Evolutionary conservation across 2,888 invertebrate species (phyloP).

Genomic region (Dermolepida albohirtum): DNA sequence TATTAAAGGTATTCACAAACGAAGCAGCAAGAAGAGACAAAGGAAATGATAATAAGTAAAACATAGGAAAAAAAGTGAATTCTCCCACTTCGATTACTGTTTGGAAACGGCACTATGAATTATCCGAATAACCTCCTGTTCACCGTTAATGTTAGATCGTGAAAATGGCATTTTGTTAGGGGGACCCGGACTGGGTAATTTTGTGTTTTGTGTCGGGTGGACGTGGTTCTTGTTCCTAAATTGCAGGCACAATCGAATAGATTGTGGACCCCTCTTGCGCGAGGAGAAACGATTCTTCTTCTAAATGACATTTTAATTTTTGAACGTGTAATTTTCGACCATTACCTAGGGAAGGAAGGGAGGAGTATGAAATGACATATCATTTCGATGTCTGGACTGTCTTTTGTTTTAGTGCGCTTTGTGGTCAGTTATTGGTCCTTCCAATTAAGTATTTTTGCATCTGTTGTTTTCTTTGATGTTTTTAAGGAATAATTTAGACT

Average conservation of each 20-base stretch:
- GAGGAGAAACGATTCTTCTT: constrained; percentile 16
- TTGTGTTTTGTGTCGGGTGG: no score
- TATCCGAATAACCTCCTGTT: constrained; percentile 54
- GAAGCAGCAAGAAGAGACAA: neutral
- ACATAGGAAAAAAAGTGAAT: neutral
- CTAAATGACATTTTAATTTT: constrained; percentile 62
- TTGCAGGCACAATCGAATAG: no score
- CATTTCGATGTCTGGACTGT: no score
- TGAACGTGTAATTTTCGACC: constrained; percentile 55
- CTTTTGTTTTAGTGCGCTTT: no score
- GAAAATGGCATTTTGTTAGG: constrained; percentile 61
- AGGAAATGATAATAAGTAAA: constrained; percentile 9
- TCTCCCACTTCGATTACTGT: neutral
- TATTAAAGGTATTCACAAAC: constrained; percentile 32
- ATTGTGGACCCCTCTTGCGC: no score
- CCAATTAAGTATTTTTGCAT: no score
- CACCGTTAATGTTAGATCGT: constrained; percentile 61
- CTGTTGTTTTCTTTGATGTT: no score
- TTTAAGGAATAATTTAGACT: no score
- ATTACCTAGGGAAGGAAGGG: constrained; percentile 43
- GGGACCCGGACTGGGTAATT: constrained; percentile 24
- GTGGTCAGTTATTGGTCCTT: no score
- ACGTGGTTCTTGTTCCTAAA: no score
- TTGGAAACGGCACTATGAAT: constrained; percentile 1
- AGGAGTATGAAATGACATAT: no score